Evolutionary conservation across 1,140 invertebrate genomes (phyloP).

Genomic region (Tribolium castaneum): DNA sequence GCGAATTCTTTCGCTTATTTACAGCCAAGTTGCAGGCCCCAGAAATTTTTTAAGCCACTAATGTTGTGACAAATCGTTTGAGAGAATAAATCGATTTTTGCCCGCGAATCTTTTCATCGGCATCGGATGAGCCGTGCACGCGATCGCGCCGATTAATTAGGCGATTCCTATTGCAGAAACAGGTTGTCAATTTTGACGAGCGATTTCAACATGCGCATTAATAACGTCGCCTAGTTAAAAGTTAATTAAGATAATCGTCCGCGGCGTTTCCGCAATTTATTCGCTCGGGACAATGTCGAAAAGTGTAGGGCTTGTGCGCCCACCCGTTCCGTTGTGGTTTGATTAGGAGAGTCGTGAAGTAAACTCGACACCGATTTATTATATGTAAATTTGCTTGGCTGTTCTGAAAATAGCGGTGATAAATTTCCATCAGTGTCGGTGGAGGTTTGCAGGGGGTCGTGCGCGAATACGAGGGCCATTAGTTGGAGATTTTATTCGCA

Average conservation of each 20-base stretch:
- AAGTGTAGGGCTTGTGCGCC: not conserved
- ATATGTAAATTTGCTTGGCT: slow-evolving; percentile 48
- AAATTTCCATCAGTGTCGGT: slow-evolving; percentile 50
- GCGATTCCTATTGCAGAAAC: slow-evolving; percentile 29
- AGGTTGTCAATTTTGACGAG: slow-evolving; percentile 30
- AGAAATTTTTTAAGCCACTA: no score
- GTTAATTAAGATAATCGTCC: slow-evolving; percentile 20
- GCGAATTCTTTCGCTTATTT: no score
- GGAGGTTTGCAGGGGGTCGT: slow-evolving; percentile 47
- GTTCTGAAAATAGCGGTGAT: slow-evolving; percentile 43
- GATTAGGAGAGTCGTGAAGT: slow-evolving; percentile 20
- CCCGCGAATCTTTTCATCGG: not conserved
- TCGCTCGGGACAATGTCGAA: not conserved
- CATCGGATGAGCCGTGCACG: not conserved
- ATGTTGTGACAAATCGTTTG: no score
- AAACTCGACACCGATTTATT: slow-evolving; percentile 45
- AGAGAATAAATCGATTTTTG: no score
- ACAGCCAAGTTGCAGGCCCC: no score
- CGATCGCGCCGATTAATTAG: slow-evolving; percentile 23
- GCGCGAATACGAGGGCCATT: slow-evolving; percentile 31
- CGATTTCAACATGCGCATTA: slow-evolving; percentile 29
- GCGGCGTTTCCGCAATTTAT: not conserved
- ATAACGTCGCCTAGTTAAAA: slow-evolving; percentile 25
- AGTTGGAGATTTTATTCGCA: slow-evolving; percentile 38
- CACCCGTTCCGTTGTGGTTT: slow-evolving; percentile 22